These are phyloP conservation scores for Mechanitis mazaeus DNA, from an alignment of 2,888 invertebrate genomes.

Conservation along the genomic window DNA sequence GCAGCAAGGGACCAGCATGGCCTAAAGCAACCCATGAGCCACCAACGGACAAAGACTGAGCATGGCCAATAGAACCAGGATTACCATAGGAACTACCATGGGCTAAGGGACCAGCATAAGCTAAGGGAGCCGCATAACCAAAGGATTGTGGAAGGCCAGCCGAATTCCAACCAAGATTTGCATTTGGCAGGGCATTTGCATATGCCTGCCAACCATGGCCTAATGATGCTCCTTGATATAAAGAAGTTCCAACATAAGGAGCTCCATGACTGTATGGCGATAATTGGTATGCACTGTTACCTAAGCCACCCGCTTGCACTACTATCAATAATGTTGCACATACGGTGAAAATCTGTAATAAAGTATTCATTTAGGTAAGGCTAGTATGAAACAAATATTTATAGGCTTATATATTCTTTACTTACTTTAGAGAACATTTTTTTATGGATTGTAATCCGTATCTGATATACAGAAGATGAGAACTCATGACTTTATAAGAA, in stretches of 20 bases:
- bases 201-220: conserved; percentile 24
- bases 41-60: conserved; percentile 19
- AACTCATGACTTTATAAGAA: conserved; percentile 70
- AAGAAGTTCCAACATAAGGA: conserved; percentile 8
- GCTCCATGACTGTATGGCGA: conserved; percentile 27
- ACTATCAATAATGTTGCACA: conserved; percentile 58
- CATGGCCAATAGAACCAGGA: conserved; percentile 18
- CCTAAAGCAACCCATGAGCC: conserved; percentile 25
- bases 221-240: conserved; percentile 15
- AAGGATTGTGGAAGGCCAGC: conserved; percentile 16
- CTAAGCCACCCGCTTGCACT: conserved; percentile 70
- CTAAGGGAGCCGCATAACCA: no score
- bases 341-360: conserved; percentile 56
- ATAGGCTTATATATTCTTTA: conserved; percentile 16
- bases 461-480: conserved; percentile 65
- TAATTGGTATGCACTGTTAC: conserved; percentile 37
- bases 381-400: background rate
- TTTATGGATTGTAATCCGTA: conserved; percentile 59
- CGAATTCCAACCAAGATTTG: conserved; percentile 9
- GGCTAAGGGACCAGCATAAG: background rate
- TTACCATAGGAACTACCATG: conserved; percentile 19
- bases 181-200: background rate
- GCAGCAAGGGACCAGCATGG: conserved; percentile 31
- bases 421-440: conserved; percentile 73
- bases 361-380: conserved; percentile 10